These are phyloP conservation scores for Pristionchus fissidentatus DNA, from an alignment of 2,888 invertebrate genomes.

Conservation along the genomic window DNA sequence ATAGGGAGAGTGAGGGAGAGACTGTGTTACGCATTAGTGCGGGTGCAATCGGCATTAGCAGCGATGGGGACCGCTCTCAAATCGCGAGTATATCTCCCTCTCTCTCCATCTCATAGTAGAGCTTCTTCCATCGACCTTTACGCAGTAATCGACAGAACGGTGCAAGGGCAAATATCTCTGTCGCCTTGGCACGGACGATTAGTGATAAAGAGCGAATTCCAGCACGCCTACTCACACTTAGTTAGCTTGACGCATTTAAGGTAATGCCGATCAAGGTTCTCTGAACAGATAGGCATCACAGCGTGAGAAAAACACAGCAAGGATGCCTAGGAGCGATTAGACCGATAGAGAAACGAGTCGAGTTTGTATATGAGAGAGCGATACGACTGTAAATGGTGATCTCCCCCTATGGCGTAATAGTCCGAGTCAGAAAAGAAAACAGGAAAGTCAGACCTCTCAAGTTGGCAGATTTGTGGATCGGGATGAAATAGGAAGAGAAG, in stretches of 20 bases:
- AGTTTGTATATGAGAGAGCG: background rate
- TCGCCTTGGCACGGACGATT: too few relatives aligned
- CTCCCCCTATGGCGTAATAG: constrained; percentile 33
- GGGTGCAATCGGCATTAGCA: too few relatives aligned
- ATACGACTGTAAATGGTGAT: constrained; percentile 26
- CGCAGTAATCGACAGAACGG: background rate
- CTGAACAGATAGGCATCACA: too few relatives aligned
- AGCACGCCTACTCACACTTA: too few relatives aligned
- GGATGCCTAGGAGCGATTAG: background rate
- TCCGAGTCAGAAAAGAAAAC: constrained; percentile 17
- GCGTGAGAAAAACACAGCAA: too few relatives aligned
- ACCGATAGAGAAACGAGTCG: background rate
- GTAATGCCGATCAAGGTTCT: too few relatives aligned
- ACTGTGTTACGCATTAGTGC: background rate
- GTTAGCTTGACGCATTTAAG: too few relatives aligned
- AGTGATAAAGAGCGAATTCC: too few relatives aligned
- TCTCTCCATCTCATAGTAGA: too few relatives aligned
- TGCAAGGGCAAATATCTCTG: background rate
- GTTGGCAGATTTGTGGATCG: background rate
- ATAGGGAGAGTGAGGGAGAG: too few relatives aligned
- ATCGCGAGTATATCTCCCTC: too few relatives aligned
- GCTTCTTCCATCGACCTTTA: constrained; percentile 26
- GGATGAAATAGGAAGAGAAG: background rate
- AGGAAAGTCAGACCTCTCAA: constrained; percentile 28
- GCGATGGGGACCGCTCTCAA: too few relatives aligned